Percentiles rank a stretch among this genome's conserved stretches.
Evolutionary conservation across 2,113 vertebrate species (phyloP).

Genomic region (Micromys minutus): DNA sequence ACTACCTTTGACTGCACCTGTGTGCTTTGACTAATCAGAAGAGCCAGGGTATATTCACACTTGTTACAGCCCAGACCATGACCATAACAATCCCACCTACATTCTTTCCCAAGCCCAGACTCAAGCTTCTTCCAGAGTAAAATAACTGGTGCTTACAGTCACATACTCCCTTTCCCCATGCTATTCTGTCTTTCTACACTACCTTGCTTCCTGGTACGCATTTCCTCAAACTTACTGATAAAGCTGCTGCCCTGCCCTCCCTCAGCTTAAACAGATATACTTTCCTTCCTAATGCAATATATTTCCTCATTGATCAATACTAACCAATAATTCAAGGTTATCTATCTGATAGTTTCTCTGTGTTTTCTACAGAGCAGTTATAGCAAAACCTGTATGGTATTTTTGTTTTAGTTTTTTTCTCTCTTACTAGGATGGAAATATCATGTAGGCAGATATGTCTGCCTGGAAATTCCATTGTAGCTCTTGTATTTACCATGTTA

Average conservation of each 20-base stretch:
- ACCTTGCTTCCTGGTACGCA: background rate
- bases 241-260: background rate
- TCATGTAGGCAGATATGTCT: background rate
- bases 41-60: background rate
- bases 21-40: background rate
- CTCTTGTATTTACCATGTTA: background rate
- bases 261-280: slow-evolving; percentile 1
- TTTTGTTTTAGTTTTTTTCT: background rate
- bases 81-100: background rate
- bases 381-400: background rate
- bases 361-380: background rate
- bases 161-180: background rate
- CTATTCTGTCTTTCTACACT: background rate
- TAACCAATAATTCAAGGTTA: background rate
- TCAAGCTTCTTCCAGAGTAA: background rate
- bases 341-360: background rate
- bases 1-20: background rate
- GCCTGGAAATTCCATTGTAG: background rate
- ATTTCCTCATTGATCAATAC: slow-evolving; percentile 1
- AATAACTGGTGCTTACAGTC: background rate
- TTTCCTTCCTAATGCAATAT: background rate
- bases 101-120: background rate
- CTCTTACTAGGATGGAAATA: background rate
- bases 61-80: background rate
- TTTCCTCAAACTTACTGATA: background rate